A percentile compares a stretch with the other conserved stretches of the same genome.
phyloP scores from a whole-genome alignment of 53 echinoderm and acorn worm species.

The Stichopus horrens region DNA sequence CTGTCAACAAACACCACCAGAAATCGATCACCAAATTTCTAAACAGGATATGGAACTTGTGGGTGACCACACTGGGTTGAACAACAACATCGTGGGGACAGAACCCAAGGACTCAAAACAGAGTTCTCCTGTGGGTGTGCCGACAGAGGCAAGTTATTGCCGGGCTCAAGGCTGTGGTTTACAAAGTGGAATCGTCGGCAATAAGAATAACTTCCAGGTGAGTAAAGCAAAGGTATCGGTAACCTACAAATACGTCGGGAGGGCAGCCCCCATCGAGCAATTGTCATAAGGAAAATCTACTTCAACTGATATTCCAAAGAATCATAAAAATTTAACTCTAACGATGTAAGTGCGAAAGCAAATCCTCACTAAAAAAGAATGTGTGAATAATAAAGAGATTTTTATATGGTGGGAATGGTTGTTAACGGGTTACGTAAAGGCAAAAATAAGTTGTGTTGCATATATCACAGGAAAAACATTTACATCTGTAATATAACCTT shows the following conservation, averaged over 20 bases:
- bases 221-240: conserved; percentile 29
- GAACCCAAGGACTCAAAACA: background rate
- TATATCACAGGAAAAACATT: too few relatives aligned
- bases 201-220: conserved; percentile 98
- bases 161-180: conserved; percentile 78
- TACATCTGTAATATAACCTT: too few relatives aligned
- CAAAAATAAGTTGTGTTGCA: too few relatives aligned
- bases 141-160: conserved; percentile 57
- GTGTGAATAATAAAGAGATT: too few relatives aligned
- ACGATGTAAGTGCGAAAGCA: too few relatives aligned
- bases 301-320: too few relatives aligned
- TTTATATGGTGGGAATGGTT: too few relatives aligned
- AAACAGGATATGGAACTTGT: background rate
- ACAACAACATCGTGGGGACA: conserved; percentile 20
- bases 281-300: too few relatives aligned
- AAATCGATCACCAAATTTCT: background rate
- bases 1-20: background rate
- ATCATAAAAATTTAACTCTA: too few relatives aligned
- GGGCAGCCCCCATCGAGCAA: too few relatives aligned
- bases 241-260: background rate
- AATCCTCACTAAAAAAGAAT: too few relatives aligned
- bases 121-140: background rate
- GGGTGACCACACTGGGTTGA: background rate
- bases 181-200: conserved; percentile 70
- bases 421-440: too few relatives aligned